Percentiles rank a stretch among this genome's conserved stretches.
Conservation (phyloP, 2,888 invertebrate genomes). For the Ptilodon capucinus region DNA sequence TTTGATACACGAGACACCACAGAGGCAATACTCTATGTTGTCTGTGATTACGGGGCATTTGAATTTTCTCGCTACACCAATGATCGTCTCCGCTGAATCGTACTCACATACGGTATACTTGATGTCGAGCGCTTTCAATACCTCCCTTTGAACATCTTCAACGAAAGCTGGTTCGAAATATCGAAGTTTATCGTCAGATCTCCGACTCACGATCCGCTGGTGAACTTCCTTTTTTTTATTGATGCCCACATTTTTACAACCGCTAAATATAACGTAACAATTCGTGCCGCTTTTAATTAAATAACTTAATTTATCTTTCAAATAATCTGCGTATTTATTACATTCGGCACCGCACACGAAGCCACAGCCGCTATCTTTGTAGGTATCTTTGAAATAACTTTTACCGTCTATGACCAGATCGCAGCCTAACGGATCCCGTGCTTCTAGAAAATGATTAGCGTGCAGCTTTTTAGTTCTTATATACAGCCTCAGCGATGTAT, state of each 20-base stretch:
- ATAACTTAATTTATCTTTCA: slow-evolving; percentile 7
- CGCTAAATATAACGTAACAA: slow-evolving; percentile 27
- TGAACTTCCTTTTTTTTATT: slow-evolving; percentile 9
- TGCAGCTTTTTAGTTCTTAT: slow-evolving; percentile 9
- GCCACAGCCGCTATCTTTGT: slow-evolving; percentile 32
- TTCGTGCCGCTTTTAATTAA: slow-evolving; percentile 9
- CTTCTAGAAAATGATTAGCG: slow-evolving; percentile 1
- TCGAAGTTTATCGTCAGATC: neutral
- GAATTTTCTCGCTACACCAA: slow-evolving; percentile 29
- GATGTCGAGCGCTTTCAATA: slow-evolving; percentile 34
- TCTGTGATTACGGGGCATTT: slow-evolving; percentile 39
- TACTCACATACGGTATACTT: slow-evolving; percentile 37
- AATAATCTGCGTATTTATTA: slow-evolving; percentile 17
- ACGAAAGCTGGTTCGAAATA: slow-evolving; percentile 23
- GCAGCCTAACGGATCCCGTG: no score
- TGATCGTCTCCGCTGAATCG: slow-evolving; percentile 27
- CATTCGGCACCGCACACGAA: slow-evolving; percentile 32
- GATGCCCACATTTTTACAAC: slow-evolving; percentile 7
- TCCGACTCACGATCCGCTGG: slow-evolving; percentile 8
- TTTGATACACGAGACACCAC: slow-evolving; percentile 25
- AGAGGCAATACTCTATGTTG: slow-evolving; percentile 35
- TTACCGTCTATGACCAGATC: slow-evolving; percentile 23
- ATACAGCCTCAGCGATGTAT: slow-evolving; percentile 13
- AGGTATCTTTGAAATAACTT: slow-evolving; percentile 25
- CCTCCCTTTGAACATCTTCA: slow-evolving; percentile 24